Base-by-base conservation (phyloP, 2,797 vertebrate species). In the Alfaro cultratus region DNA sequence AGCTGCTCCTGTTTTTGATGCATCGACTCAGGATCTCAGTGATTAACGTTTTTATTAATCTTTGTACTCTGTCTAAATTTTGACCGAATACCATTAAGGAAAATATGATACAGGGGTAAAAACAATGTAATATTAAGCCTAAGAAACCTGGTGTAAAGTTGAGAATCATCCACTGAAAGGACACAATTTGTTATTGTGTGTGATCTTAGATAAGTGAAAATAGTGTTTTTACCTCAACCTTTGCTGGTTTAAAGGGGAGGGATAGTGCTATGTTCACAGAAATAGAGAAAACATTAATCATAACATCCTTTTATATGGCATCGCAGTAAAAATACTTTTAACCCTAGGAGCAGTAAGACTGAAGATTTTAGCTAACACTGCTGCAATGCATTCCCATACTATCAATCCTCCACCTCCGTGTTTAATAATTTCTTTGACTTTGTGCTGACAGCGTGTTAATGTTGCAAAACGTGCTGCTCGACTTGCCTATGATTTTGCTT, bases 1-100 rank as follows among this genome's bases (percentile, higher is more conserved):
- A 79, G 72, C 55, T 75, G 18, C 62, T 74, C 86, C 86, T 57
- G 47, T 85, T 39, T 74, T 74, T 67, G 60, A 51, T 82, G 36
- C 26, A 47, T 80, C 76, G 16, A 81, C 45, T 78, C 43, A 73
- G 23, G 49, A 73, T 68, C 34, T 76, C 21, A 11, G 67, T 68
- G 10, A 16, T 46, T n/a, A 7, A n/a, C 1, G 23, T 43, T 70
- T 70, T 39, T 39, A 23, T 39, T n/a, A 8, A 26, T 41, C 18
- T 64, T 36, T 36, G 18, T 13, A n/a, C 23, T 70, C 39, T 45
- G 39, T 41, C 64, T 68, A 26, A 45, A 70, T 15, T n/a, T 41
- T 70, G 41, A 15, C 21, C 5, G 4, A 23, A 68, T 68, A 12
- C 36, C 18, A 12, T 41, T 41, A 10, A 36, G 16, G 16, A 64